Base-by-base conservation (phyloP, 2,797 vertebrate species). In the Sparus aurata region DNA sequence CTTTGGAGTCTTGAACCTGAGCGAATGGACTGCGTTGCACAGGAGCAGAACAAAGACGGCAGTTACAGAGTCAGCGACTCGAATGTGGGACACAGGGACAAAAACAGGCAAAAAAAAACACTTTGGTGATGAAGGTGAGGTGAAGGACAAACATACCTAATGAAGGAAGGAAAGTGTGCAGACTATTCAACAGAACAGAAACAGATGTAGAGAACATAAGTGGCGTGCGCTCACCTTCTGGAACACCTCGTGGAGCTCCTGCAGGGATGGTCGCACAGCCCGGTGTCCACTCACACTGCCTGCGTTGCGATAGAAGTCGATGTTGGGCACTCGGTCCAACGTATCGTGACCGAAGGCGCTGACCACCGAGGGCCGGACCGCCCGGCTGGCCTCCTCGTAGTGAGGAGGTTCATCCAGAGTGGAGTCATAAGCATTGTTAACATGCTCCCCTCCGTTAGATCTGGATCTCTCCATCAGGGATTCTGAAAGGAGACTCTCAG, bases 271-370 rank as follows among this genome's bases (percentile, higher is more conserved):
- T 63, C 98, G 92, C 80, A 88, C 94, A 27, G 95, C 90, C 70
- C 98, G 95, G 72, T 94, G 95, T n/a, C 98, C 98, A 2, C 97
- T 98, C 84, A 99, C 0, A 0, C 98, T 99, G 85, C 97, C 97
- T 0, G 96, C 95, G 46, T 99, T 99, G 55, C 98, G 96, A n/a
- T 99, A 99, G 92, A 98, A 99, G 92, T 98, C 96, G 11, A 99
- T 97, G 88, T 96, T 96, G 53, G 98, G 98, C 85, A 98, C 94
- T 0, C 96, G 96, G 71, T 99, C 98, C 93, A 99, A 45, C 9
- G 98, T 99, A 88, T 98, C 96, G 75, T 98, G 98, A 23, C 98
- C 98, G 57, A 99, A 99, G 20, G 97, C 97, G 72, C 91, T 96
- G 88, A 83, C 96, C 94, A 93, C 97, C 0, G 95, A 97, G 69